phyloP scores from a whole-genome alignment of 2,888 invertebrate species.

The Netelia fuscicornis region DNA sequence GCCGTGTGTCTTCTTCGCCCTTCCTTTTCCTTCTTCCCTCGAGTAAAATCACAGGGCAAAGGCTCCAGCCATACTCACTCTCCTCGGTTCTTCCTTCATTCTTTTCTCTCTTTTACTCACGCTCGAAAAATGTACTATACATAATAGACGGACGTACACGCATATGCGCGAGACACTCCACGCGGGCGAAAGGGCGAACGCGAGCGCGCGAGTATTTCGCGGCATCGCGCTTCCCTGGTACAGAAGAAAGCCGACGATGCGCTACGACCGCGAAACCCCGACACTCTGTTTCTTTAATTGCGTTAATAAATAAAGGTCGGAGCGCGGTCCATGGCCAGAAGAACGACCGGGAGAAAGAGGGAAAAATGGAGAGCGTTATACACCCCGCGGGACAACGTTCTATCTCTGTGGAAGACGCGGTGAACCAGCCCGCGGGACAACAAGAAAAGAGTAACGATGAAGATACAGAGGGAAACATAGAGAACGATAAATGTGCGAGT shows the following conservation, averaged over 20 bases:
- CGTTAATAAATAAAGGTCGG: conserved; percentile 84
- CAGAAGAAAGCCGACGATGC: conserved; percentile 80
- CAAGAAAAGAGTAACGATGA: conserved; percentile 3
- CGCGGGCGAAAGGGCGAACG: conserved; percentile 21
- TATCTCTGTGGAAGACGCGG: conserved; percentile 29
- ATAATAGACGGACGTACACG: conserved; percentile 23
- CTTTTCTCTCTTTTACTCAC: conserved; percentile 38
- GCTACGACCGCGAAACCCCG: conserved; percentile 75
- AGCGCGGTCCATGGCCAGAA: conserved; percentile 72
- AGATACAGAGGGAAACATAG: conserved; percentile 47
- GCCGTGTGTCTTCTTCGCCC: conserved; percentile 47
- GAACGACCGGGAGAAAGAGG: conserved; percentile 69
- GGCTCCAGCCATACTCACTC: conserved; percentile 53
- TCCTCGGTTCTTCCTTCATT: conserved; percentile 58
- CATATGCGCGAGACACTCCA: conserved; percentile 3
- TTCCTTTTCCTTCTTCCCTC: conserved; percentile 27
- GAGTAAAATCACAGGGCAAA: not conserved
- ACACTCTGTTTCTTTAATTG: conserved; percentile 85
- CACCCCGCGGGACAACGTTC: conserved; percentile 24
- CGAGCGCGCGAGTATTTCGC: conserved; percentile 38
- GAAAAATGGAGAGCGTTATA: conserved; percentile 49
- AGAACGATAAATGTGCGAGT: conserved; percentile 46
- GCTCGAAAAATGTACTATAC: conserved; percentile 16
- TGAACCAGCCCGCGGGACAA: not conserved
- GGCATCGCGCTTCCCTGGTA: conserved; percentile 73